Evolutionary conservation across 2,797 vertebrate species (phyloP).

Genomic region (Vireo griseus): DNA sequence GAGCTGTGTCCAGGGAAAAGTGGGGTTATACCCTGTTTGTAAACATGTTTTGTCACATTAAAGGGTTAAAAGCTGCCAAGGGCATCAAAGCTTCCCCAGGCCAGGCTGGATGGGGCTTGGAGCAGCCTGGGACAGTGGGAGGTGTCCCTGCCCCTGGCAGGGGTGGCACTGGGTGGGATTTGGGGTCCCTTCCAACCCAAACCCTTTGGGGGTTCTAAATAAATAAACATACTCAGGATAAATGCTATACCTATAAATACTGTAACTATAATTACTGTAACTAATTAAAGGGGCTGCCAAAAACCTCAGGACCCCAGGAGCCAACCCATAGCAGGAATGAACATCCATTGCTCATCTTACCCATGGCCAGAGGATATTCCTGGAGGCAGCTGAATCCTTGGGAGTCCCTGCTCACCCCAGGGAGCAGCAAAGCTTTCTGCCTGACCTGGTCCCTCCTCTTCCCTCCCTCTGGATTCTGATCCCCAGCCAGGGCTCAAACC

Average conservation of each 20-base stretch:
- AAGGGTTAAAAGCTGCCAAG: background rate
- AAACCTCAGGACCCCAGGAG: background rate
- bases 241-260: background rate
- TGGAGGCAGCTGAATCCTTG: background rate
- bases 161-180: background rate
- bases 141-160: background rate
- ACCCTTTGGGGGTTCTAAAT: rapidly evolving
- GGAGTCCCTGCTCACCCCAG: background rate
- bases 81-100: background rate
- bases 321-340: background rate
- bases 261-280: background rate
- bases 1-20: background rate
- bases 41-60: too few relatives aligned
- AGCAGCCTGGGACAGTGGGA: background rate
- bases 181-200: background rate
- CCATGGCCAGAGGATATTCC: background rate
- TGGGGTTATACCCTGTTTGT: rapidly evolving
- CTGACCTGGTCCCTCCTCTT: background rate
- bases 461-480: background rate
- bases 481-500: background rate
- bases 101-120: rapidly evolving
- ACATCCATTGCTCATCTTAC: background rate
- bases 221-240: background rate
- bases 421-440: background rate
- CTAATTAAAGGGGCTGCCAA: background rate